Evolutionary conservation across 2,888 invertebrate species (phyloP).

Genomic region (Syrphus vitripennis): DNA sequence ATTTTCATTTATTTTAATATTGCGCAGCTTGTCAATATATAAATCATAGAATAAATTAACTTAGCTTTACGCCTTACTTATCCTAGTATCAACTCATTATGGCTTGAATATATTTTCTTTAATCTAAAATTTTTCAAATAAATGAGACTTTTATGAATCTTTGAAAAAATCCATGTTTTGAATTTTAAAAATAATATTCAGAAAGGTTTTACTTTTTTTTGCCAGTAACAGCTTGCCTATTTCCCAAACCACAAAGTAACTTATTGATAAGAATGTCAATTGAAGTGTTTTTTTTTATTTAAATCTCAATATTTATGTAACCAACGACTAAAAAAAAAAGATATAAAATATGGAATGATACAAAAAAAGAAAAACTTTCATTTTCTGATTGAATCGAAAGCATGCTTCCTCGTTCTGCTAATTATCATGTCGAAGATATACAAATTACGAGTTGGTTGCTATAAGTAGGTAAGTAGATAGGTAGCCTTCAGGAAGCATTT

Average conservation of each 20-base stretch:
- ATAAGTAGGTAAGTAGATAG: too few species aligned
- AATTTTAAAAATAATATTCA: not conserved
- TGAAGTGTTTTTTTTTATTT: not conserved
- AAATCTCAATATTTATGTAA: not conserved
- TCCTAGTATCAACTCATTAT: too few species aligned
- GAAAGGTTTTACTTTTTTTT: not conserved
- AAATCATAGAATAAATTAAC: too few species aligned
- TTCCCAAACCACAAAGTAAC: not conserved
- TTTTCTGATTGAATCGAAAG: conserved; percentile 29
- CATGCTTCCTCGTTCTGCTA: conserved; percentile 20
- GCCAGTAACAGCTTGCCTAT: not conserved
- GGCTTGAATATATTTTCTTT: not conserved
- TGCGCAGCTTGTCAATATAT: too few species aligned
- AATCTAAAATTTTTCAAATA: not conserved
- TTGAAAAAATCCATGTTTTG: not conserved
- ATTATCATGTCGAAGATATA: conserved; percentile 44
- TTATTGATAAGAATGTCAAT: conserved; percentile 24
- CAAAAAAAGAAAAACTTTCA: conserved; percentile 4
- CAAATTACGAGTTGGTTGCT: too few species aligned
- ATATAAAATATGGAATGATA: conserved; percentile 11
- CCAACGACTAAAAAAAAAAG: conserved; percentile 37
- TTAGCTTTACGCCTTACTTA: too few species aligned
- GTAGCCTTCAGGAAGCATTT: not conserved
- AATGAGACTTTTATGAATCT: not conserved
- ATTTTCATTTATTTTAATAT: too few species aligned